Evolutionary conservation across 2,888 invertebrate genomes (phyloP).

Genomic region (Callimorpha dominula): DNA sequence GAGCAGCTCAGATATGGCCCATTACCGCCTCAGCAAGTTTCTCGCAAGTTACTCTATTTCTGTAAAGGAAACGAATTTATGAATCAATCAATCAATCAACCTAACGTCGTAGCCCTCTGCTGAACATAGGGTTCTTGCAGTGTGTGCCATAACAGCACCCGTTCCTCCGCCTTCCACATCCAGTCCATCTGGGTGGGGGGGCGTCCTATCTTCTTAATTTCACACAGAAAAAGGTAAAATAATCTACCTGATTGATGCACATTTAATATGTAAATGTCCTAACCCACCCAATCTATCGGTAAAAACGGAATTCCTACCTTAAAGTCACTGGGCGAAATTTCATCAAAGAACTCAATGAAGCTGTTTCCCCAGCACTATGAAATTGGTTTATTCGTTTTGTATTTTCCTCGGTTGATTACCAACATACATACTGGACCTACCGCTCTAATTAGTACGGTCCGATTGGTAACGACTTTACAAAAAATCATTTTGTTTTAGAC

Average conservation of each 20-base stretch:
- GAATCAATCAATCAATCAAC: too few species aligned
- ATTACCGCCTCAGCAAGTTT: background rate
- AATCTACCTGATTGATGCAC: background rate
- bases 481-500: slow-evolving; percentile 22
- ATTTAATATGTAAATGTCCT: background rate
- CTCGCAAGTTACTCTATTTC: too few species aligned
- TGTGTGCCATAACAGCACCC: too few species aligned
- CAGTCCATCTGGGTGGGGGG: too few species aligned
- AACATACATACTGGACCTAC: slow-evolving; percentile 23
- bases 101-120: too few species aligned
- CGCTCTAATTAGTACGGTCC: slow-evolving; percentile 27
- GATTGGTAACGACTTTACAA: slow-evolving; percentile 15
- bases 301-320: background rate
- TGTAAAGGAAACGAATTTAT: too few species aligned
- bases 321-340: background rate
- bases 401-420: slow-evolving; percentile 17
- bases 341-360: background rate
- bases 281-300: background rate
- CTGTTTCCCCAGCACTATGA: background rate
- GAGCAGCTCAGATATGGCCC: too few species aligned
- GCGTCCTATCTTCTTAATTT: too few species aligned
- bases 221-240: too few species aligned
- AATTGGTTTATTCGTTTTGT: slow-evolving; percentile 6
- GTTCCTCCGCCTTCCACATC: too few species aligned
- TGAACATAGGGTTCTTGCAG: too few species aligned